Evolutionary conservation across 2,797 vertebrate species (phyloP).

Genomic region (Lindbergichthys nudifrons): DNA sequence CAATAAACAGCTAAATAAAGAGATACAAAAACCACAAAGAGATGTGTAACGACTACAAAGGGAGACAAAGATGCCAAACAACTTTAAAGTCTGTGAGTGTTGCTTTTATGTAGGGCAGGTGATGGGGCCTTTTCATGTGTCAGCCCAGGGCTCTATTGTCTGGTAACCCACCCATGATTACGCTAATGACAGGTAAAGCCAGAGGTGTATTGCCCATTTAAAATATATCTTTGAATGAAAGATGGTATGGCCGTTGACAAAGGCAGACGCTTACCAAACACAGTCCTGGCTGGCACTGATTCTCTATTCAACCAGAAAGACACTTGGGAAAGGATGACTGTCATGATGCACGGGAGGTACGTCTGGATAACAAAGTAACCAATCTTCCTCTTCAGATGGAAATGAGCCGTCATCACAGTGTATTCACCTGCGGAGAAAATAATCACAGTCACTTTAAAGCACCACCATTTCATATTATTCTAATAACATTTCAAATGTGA

Average conservation of each 20-base stretch:
- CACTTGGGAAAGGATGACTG: slow-evolving; percentile 98
- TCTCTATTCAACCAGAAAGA: slow-evolving; percentile 99
- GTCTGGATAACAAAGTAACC: slow-evolving; percentile 99
- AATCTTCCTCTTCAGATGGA: slow-evolving; percentile 99
- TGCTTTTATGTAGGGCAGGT: too few relatives aligned
- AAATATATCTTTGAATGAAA: neutral
- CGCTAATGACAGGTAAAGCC: neutral
- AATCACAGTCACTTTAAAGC: slow-evolving; percentile 18
- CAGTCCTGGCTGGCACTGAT: slow-evolving; percentile 96
- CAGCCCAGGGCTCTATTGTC: too few relatives aligned
- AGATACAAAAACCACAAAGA: too few relatives aligned
- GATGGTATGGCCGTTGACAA: neutral
- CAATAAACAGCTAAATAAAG: too few relatives aligned
- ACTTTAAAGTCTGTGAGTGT: too few relatives aligned
- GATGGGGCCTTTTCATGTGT: too few relatives aligned
- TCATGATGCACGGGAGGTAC: slow-evolving; percentile 99
- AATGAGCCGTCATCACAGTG: slow-evolving; percentile 99
- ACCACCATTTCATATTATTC: neutral
- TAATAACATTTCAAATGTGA: neutral
- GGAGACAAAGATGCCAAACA: too few relatives aligned
- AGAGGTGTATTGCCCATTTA: neutral
- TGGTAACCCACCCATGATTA: neutral
- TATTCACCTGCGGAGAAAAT: slow-evolving; percentile 90
- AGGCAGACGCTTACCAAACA: slow-evolving; percentile 89
- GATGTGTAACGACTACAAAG: too few relatives aligned